phyloP scores from a whole-genome alignment of 92 coral and sea anemone genomes.

The Virgularia gustaviana region DNA sequence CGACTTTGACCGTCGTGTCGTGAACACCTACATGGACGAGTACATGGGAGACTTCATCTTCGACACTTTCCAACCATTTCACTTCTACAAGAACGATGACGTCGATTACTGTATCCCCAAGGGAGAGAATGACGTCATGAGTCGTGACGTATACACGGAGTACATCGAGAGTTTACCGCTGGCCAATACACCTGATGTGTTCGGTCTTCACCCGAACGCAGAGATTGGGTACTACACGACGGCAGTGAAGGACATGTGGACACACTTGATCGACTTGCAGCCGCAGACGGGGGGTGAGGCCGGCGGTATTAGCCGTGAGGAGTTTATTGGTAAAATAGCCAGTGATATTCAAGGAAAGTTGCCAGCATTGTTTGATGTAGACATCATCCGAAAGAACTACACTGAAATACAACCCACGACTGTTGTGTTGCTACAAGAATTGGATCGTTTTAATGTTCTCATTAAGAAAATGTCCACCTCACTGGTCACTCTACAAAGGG shows the following conservation, averaged over 20 bases:
- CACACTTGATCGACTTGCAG: constrained; percentile 91
- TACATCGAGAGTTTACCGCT: constrained; percentile 75
- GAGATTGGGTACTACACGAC: constrained; percentile 99
- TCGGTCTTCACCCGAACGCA: constrained; percentile 97
- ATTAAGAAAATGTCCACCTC: constrained; percentile 94
- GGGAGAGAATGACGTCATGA: constrained; percentile 49
- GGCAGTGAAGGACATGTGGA: constrained; percentile 99
- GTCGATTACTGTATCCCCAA: constrained; percentile 39
- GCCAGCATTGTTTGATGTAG: constrained; percentile 89
- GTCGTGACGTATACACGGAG: constrained; percentile 88
- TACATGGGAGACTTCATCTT: constrained; percentile 99
- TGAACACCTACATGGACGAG: constrained; percentile 97
- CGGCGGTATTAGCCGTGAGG: constrained; percentile 96
- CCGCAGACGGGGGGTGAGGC: constrained; percentile 99
- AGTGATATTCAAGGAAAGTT: constrained; percentile 93
- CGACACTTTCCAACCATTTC: constrained; percentile 98
- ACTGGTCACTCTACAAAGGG: constrained; percentile 89
- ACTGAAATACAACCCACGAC: constrained; percentile 85
- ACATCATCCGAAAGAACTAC: constrained; percentile 75
- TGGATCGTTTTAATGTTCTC: constrained; percentile 88
- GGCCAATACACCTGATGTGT: constrained; percentile 99
- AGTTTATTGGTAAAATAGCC: constrained; percentile 92
- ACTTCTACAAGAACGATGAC: constrained; percentile 92
- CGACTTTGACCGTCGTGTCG: constrained; percentile 98
- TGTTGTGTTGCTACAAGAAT: constrained; percentile 90